Evolutionary conservation across 2,113 vertebrate species (phyloP).

Genomic region (Boulengeromyrus knoepffleri): DNA sequence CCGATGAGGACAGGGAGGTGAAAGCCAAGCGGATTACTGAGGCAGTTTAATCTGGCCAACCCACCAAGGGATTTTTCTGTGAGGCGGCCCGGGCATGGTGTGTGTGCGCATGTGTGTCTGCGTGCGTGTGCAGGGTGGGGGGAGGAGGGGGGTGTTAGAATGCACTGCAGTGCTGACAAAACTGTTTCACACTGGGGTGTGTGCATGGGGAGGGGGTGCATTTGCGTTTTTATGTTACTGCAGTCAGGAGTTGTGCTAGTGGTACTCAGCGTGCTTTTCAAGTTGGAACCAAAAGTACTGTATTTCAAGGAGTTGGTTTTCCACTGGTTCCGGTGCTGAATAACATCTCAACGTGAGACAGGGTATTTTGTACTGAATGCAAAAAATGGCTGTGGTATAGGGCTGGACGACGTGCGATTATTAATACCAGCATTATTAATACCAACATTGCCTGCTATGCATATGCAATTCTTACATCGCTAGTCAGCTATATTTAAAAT

Average conservation of each 20-base stretch:
- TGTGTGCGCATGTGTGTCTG: constrained; percentile 26
- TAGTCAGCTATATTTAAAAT: too few species aligned
- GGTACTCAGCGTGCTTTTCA: neutral
- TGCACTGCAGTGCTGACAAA: constrained; percentile 34
- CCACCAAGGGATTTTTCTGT: constrained; percentile 63
- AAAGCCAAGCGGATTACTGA: constrained; percentile 70
- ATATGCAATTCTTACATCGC: too few species aligned
- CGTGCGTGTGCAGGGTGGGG: constrained; percentile 18
- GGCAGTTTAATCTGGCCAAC: constrained; percentile 67
- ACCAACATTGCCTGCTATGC: too few species aligned
- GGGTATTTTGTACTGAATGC: too few species aligned
- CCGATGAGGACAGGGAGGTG: constrained; percentile 61
- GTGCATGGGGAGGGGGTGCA: constrained; percentile 42
- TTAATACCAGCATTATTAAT: too few species aligned
- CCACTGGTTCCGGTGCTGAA: too few species aligned
- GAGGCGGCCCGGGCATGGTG: constrained; percentile 35
- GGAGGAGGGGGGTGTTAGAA: constrained; percentile 26
- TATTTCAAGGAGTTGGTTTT: too few species aligned
- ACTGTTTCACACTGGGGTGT: constrained; percentile 18
- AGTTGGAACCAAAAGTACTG: too few species aligned
- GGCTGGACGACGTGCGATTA: too few species aligned
- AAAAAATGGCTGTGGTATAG: too few species aligned
- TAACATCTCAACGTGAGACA: too few species aligned
- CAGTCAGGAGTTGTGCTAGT: constrained; percentile 43
- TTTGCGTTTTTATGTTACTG: constrained; percentile 60